Evolutionary conservation across 1,140 invertebrate species (phyloP), one percentile per base, ranked within the genome.

Genomic region (Planococcus citri): DNA sequence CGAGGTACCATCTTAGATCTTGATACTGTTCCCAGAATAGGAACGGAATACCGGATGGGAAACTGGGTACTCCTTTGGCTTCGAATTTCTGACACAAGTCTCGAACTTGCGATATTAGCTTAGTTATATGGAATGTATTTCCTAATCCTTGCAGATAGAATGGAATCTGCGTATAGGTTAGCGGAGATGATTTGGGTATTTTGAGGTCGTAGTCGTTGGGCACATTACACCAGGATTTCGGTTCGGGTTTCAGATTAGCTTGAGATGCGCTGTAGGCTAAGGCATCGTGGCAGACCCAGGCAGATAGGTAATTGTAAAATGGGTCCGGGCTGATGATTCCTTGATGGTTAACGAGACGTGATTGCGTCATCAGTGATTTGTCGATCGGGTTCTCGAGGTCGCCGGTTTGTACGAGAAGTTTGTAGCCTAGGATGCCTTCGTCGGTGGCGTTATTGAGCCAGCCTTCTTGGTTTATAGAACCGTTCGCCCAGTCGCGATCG

Each of bases 1-100:
- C 81, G 69, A 97, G 78, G 72, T 88, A 90, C 69, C 85, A 86
- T 27, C 90, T 83, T 68, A 98, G 79, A 74, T 89, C 86, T 75
- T 97, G 84, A 78, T 98, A 98, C 80, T 98, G 97, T 78, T 98
- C 95, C 92, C 95, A 99, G 81, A 95, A 99, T 2, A 95, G 86
- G 77, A 99, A 98, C 1, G 94, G 92, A 73, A 97, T 90, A 12
- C 97, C 96, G 29, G 89, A 88, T 0, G 97, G 97, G 79, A 96
- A 99, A 78, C 98, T 98, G 0, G 95, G 93, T 58, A 99, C 80
- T 14, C 95, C 95, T 67, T 85, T 84, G 24, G 85, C 86, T 76
- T 94, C 89, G 78, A 92, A 99, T 73, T 85, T 86, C 51, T 88
- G 82, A 76, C 94, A 98, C 69, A 98, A 82, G 72, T 86, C 83